Percentiles rank a stretch among this genome's conserved stretches.
Conservation (phyloP, 2,797 vertebrate species). For the Hephaestus fuliginosus region DNA sequence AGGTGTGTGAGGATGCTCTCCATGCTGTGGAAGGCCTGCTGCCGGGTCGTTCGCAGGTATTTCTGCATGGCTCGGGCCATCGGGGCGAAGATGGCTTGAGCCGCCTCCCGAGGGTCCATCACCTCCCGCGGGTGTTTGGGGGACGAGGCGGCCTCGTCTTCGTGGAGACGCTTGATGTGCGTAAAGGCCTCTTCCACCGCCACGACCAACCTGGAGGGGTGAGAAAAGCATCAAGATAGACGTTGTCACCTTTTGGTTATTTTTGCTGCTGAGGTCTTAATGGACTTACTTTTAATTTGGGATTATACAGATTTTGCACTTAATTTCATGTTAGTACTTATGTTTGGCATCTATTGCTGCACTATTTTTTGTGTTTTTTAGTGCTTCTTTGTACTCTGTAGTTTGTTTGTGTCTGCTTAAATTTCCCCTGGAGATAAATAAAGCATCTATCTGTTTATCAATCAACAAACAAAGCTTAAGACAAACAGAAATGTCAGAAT, state of each 20-base stretch:
- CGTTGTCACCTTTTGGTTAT: neutral
- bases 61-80: conserved; percentile 98
- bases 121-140: conserved; percentile 90
- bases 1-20: conserved; percentile 97
- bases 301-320: too few relatives aligned
- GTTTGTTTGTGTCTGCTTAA: too few relatives aligned
- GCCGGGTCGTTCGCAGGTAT: conserved; percentile 92
- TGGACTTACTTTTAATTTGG: too few relatives aligned
- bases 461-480: too few relatives aligned
- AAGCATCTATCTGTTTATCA: too few relatives aligned
- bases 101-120: conserved; percentile 94
- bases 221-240: neutral
- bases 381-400: too few relatives aligned
- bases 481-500: too few relatives aligned
- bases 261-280: too few relatives aligned
- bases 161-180: conserved; percentile 93
- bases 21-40: conserved; percentile 97
- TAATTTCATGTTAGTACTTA: too few relatives aligned
- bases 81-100: conserved; percentile 95
- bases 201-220: conserved; percentile 89
- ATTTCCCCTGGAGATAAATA: too few relatives aligned
- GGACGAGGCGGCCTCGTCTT: conserved; percentile 85
- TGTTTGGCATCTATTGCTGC: too few relatives aligned
- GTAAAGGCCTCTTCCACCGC: conserved; percentile 96
- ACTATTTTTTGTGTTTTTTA: too few relatives aligned